phyloP scores from a whole-genome alignment of 2,113 vertebrate genomes.

The Pterocles orientalis region DNA sequence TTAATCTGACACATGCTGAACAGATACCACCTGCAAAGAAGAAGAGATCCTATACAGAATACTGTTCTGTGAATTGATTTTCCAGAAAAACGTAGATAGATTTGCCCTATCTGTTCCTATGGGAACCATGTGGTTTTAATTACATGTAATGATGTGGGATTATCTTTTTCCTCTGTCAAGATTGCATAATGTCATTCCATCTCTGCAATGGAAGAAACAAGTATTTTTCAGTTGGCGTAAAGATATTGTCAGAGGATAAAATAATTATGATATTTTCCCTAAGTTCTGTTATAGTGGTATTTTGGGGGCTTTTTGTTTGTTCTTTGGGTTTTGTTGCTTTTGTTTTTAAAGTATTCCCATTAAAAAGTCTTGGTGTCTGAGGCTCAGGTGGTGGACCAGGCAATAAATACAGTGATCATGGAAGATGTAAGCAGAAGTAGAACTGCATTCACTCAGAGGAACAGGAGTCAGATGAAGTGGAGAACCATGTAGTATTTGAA shows the following conservation, averaged over 20 bases:
- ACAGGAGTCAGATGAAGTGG: neutral
- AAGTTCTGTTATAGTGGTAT: neutral
- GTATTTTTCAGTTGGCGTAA: constrained; percentile 24
- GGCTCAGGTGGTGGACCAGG: neutral
- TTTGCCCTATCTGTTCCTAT: constrained; percentile 38
- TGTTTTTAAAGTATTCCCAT: neutral
- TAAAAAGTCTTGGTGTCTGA: neutral
- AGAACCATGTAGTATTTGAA: neutral
- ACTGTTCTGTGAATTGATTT: neutral
- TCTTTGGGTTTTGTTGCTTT: neutral
- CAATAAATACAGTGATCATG: neutral
- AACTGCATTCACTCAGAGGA: neutral
- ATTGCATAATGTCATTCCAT: constrained; percentile 20
- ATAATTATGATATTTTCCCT: neutral
- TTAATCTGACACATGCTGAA: neutral
- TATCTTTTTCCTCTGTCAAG: constrained; percentile 41
- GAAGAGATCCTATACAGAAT: neutral
- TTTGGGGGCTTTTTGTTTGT: neutral
- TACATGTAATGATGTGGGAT: neutral
- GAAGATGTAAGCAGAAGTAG: neutral
- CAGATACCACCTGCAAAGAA: neutral
- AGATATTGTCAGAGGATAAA: neutral
- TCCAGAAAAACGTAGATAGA: neutral
- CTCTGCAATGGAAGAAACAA: neutral
- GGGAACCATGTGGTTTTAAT: constrained; percentile 53